Evolutionary conservation across 2,113 vertebrate genomes (phyloP).

Genomic region (Cygnus buccinator): DNA sequence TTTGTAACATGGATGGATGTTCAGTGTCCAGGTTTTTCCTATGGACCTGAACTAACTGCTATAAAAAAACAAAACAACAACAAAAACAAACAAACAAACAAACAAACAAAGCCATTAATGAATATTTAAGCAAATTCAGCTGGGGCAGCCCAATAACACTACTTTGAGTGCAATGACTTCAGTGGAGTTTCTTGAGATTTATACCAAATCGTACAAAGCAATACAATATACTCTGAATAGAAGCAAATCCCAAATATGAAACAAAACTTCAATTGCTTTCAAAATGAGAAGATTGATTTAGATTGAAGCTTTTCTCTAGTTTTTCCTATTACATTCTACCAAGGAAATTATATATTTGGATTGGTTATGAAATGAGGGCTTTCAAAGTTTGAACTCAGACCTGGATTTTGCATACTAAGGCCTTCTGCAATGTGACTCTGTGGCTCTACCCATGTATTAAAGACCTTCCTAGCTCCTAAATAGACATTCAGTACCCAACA

Average conservation of each 20-base stretch:
- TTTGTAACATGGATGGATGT: not conserved
- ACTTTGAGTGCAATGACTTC: not conserved
- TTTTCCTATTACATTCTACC: not conserved
- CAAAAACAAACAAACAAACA: too few relatives aligned
- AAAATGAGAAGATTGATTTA: not conserved
- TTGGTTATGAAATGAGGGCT: not conserved
- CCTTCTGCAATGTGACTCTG: not conserved
- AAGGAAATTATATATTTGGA: not conserved
- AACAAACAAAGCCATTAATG: not conserved
- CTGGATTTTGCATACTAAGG: not conserved
- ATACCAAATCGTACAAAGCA: not conserved
- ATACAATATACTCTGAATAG: not conserved
- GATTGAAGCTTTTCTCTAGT: not conserved
- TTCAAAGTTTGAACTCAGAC: not conserved
- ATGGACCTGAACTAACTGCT: not conserved
- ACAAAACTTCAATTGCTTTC: not conserved
- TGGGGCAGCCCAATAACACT: not conserved
- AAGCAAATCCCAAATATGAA: not conserved
- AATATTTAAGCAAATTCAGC: not conserved
- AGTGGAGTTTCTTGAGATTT: not conserved
- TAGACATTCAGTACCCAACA: accelerated
- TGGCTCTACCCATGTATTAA: not conserved
- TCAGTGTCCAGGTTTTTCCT: not conserved
- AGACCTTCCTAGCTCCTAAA: not conserved
- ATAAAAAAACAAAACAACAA: not conserved